phyloP scores from a whole-genome alignment of 2,797 vertebrate genomes.

The Huso huso region DNA sequence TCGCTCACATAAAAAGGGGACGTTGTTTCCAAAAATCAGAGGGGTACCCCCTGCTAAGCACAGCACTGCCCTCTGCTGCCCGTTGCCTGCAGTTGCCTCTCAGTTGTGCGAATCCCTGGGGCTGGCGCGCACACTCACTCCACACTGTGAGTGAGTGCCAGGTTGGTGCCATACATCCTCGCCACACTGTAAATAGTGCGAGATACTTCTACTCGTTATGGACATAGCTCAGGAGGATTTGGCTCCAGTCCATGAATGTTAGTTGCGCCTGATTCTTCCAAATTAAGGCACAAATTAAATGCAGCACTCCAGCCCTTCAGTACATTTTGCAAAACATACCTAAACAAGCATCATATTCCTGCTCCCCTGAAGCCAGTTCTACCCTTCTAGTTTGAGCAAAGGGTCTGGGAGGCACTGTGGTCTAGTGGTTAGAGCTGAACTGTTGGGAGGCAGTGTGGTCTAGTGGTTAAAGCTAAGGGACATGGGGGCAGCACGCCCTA shows the following conservation, averaged over 20 bases:
- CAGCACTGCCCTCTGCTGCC: too few species aligned
- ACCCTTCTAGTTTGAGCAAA: not conserved
- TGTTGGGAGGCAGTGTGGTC: too few species aligned
- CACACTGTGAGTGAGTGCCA: not conserved
- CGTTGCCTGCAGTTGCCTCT: too few species aligned
- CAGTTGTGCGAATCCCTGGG: too few species aligned
- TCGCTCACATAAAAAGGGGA: too few species aligned
- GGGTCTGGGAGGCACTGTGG: not conserved
- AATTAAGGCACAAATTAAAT: conserved; percentile 46
- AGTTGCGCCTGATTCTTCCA: conserved; percentile 38
- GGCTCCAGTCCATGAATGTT: conserved; percentile 29
- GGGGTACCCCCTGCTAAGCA: too few species aligned
- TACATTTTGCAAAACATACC: conserved; percentile 28
- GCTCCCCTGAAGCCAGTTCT: conserved; percentile 4
- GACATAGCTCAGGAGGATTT: conserved; percentile 23
- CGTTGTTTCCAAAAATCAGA: too few species aligned
- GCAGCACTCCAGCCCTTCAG: conserved; percentile 14
- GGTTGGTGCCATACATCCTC: conserved; percentile 9
- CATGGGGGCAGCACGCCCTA: too few species aligned
- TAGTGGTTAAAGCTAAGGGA: too few species aligned
- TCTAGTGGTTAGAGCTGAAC: not conserved
- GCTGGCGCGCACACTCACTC: too few species aligned
- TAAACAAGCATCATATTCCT: conserved; percentile 26
- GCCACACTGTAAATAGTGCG: conserved; percentile 25
- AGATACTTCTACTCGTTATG: conserved; percentile 22